A percentile compares a stretch with the other conserved stretches of the same genome.
Evolutionary conservation across 2,113 vertebrate species (phyloP).

Genomic region (Erythrolamprus reginae): DNA sequence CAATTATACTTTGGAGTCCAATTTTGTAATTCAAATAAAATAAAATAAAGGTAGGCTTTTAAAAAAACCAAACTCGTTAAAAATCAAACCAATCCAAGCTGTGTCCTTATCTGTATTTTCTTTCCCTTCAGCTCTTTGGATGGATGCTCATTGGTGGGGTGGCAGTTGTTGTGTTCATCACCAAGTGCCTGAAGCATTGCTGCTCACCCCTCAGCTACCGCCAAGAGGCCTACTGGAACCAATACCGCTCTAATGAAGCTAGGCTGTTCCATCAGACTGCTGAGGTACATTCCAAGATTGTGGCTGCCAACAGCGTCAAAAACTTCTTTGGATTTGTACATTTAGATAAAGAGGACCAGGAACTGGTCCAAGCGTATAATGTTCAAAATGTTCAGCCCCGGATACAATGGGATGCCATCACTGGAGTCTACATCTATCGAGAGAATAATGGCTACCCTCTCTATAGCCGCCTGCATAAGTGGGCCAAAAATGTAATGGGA

Average conservation of each 20-base stretch:
- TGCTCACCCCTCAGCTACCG: conserved; percentile 80
- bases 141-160: conserved; percentile 82
- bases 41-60: neutral
- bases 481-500: conserved; percentile 76
- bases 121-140: conserved; percentile 78
- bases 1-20: neutral
- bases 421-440: conserved; percentile 84
- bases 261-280: conserved; percentile 80
- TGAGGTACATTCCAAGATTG: conserved; percentile 76
- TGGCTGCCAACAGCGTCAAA: conserved; percentile 80
- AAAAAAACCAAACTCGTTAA: neutral
- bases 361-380: conserved; percentile 64
- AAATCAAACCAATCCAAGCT: neutral
- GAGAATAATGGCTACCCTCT: conserved; percentile 84
- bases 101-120: neutral
- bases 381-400: conserved; percentile 72
- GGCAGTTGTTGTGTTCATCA: conserved; percentile 74
- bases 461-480: conserved; percentile 91
- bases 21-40: neutral
- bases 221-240: conserved; percentile 87
- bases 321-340: conserved; percentile 89
- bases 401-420: conserved; percentile 85
- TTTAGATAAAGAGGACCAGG: conserved; percentile 77
- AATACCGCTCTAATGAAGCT: conserved; percentile 79
- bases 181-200: conserved; percentile 82